These are phyloP conservation scores for Oncorhynchus keta DNA, from an alignment of 2,113 vertebrate species.

Conservation along the genomic window DNA sequence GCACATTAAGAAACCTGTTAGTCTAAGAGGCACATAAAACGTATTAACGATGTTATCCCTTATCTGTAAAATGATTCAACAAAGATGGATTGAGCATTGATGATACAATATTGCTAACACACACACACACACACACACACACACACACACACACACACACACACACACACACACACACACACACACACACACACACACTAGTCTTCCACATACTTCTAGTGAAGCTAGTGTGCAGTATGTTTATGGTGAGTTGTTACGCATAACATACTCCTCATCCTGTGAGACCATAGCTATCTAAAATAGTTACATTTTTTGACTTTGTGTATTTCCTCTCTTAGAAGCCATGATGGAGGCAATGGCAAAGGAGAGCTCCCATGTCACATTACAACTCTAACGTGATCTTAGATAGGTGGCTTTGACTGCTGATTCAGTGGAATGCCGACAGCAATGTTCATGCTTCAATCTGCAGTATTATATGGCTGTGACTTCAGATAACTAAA, in stretches of 20 bases:
- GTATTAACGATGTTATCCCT: background rate
- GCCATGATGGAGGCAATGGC: too few species aligned
- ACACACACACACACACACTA: background rate
- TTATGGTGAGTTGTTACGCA: background rate
- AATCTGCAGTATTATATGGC: too few species aligned
- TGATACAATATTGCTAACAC: background rate
- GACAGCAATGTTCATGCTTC: too few species aligned
- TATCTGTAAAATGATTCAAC: background rate
- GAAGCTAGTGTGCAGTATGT: background rate
- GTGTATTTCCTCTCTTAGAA: too few species aligned
- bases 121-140: background rate
- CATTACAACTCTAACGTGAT: too few species aligned
- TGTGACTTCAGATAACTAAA: too few species aligned
- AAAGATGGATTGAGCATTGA: background rate
- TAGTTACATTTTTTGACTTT: too few species aligned
- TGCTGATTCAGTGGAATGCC: too few species aligned
- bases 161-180: background rate
- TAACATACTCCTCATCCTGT: background rate
- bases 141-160: background rate
- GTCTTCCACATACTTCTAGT: background rate
- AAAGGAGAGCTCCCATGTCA: too few species aligned
- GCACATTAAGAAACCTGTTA: slow-evolving; percentile 6
- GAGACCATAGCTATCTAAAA: too few species aligned
- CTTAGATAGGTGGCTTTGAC: too few species aligned
- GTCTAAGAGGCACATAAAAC: background rate